Conservation (phyloP, 2,797 vertebrate genomes). For the Gymnoscopelus microlampas region DNA sequence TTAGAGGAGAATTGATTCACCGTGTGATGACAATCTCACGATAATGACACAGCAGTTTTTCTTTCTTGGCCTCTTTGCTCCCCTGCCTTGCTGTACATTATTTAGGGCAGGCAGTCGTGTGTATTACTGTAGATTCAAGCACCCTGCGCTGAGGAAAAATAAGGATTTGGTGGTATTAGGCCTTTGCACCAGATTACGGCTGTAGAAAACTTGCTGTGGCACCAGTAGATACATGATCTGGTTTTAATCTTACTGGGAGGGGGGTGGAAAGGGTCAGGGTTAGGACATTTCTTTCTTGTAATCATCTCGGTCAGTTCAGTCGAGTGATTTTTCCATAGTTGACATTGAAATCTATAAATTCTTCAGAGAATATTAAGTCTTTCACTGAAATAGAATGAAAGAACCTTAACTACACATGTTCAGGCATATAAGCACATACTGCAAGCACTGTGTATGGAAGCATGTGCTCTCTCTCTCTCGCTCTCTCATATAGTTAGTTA, state of each 20-base stretch:
- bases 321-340: constrained; percentile 27
- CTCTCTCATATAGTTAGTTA: no score
- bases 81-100: constrained; percentile 47
- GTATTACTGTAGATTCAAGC: constrained; percentile 53
- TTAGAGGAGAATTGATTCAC: constrained; percentile 65
- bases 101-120: constrained; percentile 30
- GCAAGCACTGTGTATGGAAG: no score
- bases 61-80: constrained; percentile 49
- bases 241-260: constrained; percentile 69
- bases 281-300: constrained; percentile 63
- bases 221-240: constrained; percentile 72
- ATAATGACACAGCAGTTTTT: constrained; percentile 53
- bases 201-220: constrained; percentile 64
- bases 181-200: constrained; percentile 61
- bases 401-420: not conserved
- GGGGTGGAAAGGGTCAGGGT: constrained; percentile 34
- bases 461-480: no score
- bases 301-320: constrained; percentile 58
- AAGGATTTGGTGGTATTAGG: constrained; percentile 79
- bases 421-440: not conserved
- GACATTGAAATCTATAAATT: constrained; percentile 33
- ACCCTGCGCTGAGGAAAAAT: constrained; percentile 68
- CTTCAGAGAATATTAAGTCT: constrained; percentile 27
- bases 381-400: not conserved
- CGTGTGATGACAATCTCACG: constrained; percentile 55